These are phyloP conservation scores for Drosophila insularis DNA, from an alignment of 1,140 invertebrate genomes.

Conservation along the genomic window DNA sequence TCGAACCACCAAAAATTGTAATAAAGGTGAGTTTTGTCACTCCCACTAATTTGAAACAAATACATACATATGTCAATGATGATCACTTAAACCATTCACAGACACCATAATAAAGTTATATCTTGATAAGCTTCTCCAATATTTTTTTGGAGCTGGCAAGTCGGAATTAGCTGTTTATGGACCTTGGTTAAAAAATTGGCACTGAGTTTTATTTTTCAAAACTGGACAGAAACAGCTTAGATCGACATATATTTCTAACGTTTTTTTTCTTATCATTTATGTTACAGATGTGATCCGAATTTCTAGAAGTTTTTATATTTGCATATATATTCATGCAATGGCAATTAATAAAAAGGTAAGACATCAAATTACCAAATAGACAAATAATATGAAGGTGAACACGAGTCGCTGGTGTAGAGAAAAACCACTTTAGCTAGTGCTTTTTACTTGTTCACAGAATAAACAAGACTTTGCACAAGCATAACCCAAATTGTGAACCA, in stretches of 20 bases:
- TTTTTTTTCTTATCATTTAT: background rate
- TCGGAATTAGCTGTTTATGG: slow-evolving; percentile 71
- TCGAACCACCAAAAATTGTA: too few species aligned
- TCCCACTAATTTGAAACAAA: too few species aligned
- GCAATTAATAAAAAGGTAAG: background rate
- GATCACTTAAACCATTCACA: slow-evolving; percentile 81
- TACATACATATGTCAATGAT: slow-evolving; percentile 46
- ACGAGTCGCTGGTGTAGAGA: slow-evolving; percentile 81
- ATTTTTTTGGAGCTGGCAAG: slow-evolving; percentile 76
- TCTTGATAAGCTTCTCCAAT: slow-evolving; percentile 69
- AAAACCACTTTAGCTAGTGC: slow-evolving; percentile 76
- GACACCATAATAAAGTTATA: slow-evolving; percentile 74
- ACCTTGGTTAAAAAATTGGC: slow-evolving; percentile 79
- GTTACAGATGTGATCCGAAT: background rate
- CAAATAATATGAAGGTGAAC: slow-evolving; percentile 30
- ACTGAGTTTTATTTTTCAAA: slow-evolving; percentile 48
- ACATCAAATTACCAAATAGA: background rate
- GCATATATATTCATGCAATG: too few species aligned
- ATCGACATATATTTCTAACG: background rate
- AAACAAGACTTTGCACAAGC: slow-evolving; percentile 72
- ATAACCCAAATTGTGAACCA: slow-evolving; percentile 71
- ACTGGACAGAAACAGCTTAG: background rate
- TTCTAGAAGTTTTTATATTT: too few species aligned
- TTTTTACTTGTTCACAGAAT: slow-evolving; percentile 77
- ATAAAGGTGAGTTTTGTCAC: background rate